phyloP scores from a whole-genome alignment of 2,797 vertebrate genomes.

The Neostethus bicornis region DNA sequence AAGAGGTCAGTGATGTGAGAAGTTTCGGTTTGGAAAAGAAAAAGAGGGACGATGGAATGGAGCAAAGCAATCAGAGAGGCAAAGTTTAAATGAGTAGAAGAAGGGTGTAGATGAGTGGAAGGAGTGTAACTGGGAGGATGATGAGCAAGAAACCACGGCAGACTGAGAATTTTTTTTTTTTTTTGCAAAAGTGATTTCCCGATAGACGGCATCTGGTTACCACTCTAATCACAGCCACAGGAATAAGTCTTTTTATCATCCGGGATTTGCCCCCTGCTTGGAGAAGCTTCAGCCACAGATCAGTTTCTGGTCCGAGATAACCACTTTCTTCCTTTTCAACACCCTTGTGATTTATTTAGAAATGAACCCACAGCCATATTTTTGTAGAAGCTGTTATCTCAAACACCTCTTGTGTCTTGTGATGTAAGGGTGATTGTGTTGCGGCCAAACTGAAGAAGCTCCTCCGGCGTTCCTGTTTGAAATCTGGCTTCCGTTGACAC shows the following conservation, averaged over 20 bases:
- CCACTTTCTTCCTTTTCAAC: background rate
- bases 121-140: constrained; percentile 22
- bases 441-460: constrained; percentile 32
- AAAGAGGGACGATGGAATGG: background rate
- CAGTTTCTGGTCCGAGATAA: background rate
- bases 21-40: constrained; percentile 17
- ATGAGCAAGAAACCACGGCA: constrained; percentile 39
- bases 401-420: constrained; percentile 20
- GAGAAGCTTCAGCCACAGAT: constrained; percentile 4
- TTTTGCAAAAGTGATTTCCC: constrained; percentile 54
- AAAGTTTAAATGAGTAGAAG: constrained; percentile 2
- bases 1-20: constrained; percentile 40
- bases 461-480: constrained; percentile 20
- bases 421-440: constrained; percentile 33
- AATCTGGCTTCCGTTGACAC: constrained; percentile 22
- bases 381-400: constrained; percentile 29
- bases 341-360: constrained; percentile 4
- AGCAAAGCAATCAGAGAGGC: constrained; percentile 18
- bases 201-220: constrained; percentile 48
- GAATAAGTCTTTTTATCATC: constrained; percentile 26
- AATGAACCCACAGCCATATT: background rate
- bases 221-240: constrained; percentile 32
- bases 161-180: constrained; percentile 46
- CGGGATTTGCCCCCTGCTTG: constrained; percentile 6
- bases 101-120: constrained; percentile 25